Evolutionary conservation across 2,113 vertebrate species (phyloP).

Genomic region (Phodopus roborovskii): DNA sequence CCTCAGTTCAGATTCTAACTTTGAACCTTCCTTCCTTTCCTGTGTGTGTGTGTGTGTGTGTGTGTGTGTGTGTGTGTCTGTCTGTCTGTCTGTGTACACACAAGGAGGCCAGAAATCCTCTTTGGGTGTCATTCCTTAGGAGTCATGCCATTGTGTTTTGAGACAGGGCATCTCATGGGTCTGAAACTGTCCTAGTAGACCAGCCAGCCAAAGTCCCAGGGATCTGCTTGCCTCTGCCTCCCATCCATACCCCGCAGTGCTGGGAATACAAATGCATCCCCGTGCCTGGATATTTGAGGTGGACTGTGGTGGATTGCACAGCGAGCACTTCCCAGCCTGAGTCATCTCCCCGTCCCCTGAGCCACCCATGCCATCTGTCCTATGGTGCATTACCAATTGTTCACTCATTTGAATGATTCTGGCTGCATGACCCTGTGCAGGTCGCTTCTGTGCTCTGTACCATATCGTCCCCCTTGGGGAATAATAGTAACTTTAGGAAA

Average conservation of each 20-base stretch:
- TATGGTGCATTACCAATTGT: not conserved
- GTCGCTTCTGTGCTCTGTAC: not conserved
- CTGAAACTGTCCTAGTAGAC: not conserved
- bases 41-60: not conserved
- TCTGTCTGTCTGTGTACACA: not conserved
- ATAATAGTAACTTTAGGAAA: not conserved
- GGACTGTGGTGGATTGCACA: not conserved
- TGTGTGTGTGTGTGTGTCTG: not conserved
- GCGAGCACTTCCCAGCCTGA: no score
- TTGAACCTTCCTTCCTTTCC: not conserved
- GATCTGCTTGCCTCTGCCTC: not conserved
- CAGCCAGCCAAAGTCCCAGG: not conserved
- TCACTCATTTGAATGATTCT: not conserved
- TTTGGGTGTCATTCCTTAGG: not conserved
- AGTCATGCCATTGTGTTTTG: not conserved
- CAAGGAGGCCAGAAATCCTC: not conserved
- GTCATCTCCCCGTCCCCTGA: no score
- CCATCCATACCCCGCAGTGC: not conserved
- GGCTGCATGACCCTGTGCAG: not conserved
- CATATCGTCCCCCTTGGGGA: not conserved
- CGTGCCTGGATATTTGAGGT: not conserved
- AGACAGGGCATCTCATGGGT: not conserved
- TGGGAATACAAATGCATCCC: not conserved
- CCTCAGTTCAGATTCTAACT: not conserved
- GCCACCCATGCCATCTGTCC: not conserved